Evolutionary conservation across 2,888 invertebrate genomes (phyloP), one percentile per base, ranked within the genome.

Genomic region (Elmis aenea): DNA sequence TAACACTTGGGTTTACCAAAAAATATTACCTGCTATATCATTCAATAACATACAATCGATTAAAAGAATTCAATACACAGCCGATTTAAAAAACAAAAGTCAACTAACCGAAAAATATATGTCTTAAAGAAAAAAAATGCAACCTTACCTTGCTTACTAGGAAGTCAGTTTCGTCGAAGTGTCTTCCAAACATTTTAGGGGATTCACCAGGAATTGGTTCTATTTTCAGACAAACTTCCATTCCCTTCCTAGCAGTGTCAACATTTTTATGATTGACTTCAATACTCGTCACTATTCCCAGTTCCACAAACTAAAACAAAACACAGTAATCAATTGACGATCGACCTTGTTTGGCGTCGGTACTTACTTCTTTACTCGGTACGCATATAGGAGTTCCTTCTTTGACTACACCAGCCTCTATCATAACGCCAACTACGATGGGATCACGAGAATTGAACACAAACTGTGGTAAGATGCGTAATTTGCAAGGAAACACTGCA

Each of bases 391-490:
- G 97, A 1, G 97, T 97, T 36, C 99, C 99, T 57, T 92, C 89
- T 68, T 89, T 94, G 25, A 99, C 75, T 39, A 95, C 81, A 22
- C 99, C 99, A 13, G 88, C 92, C 64, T 99, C 97, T 0, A 99
- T 80, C 71, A 86, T 86, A 1, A 99, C 91, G 24, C 99, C 99
- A 58, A 88, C 79, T 12, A 99, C 92, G 66, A 99, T 99, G 5
- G 99, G 99, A 72, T 99, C 96, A 41, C 99, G 80, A 5, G 93
- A 90, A 72, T 99, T 99, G 79, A 99, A 99, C 61, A 99, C 81
- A 70, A 84, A 95, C 70, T 97, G 87, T 13, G 85, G 85, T 63
- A 82, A 61, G 51, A 84, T 74, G 74, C 81, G 70, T 9, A 99
- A 74, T 70, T 94, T 95, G 75, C 96, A 97, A 0, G 99, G 99